phyloP scores from a whole-genome alignment of 2,113 vertebrate genomes.

The Neomonachus schauinslandi region DNA sequence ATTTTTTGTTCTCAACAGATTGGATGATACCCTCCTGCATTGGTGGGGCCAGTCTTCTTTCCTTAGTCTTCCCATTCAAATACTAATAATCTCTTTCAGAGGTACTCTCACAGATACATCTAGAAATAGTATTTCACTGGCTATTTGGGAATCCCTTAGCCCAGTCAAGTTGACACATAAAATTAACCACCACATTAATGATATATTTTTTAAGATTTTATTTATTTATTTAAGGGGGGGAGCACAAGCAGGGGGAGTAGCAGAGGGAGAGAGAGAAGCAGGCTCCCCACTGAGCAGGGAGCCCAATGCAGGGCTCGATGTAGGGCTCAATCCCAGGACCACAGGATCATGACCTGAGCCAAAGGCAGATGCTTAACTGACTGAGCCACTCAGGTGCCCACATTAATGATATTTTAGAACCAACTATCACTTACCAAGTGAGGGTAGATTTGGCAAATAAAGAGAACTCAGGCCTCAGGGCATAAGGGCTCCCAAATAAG shows the following conservation, averaged over 20 bases:
- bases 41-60: neutral
- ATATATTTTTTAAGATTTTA: neutral
- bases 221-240: neutral
- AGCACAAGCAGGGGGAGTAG: neutral
- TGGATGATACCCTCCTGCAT: neutral
- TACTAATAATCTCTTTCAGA: neutral
- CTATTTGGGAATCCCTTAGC: neutral
- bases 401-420: neutral
- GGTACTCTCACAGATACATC: neutral
- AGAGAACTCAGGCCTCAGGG: neutral
- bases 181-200: neutral
- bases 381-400: neutral
- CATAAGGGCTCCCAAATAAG: neutral
- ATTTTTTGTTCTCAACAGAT: neutral
- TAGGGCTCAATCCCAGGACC: too few relatives aligned
- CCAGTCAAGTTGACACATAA: neutral
- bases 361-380: neutral
- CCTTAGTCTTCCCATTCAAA: neutral
- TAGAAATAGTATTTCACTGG: neutral
- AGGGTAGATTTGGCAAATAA: neutral
- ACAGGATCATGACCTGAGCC: neutral
- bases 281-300: neutral
- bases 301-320: too few relatives aligned
- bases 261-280: neutral
- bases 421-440: neutral